Evolutionary conservation across 2,888 invertebrate genomes (phyloP).

Genomic region (Pristionchus mayeri): DNA sequence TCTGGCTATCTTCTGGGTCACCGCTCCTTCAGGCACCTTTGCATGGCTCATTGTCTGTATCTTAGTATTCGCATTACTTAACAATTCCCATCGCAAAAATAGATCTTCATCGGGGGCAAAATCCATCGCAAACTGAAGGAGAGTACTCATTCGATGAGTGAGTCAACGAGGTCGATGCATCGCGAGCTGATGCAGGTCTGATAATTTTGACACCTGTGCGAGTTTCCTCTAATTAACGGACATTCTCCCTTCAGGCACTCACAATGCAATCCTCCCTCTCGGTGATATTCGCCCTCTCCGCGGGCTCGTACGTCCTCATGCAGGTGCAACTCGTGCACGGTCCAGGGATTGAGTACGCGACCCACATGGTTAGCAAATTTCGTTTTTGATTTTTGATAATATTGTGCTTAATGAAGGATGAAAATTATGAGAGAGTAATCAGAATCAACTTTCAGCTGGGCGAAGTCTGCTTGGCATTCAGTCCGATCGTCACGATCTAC

Average conservation of each 20-base stretch:
- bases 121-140: not conserved
- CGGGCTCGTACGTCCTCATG: not conserved
- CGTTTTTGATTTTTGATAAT: not conserved
- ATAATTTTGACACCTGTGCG: too few relatives aligned
- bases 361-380: not conserved
- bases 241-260: not conserved
- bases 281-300: not conserved
- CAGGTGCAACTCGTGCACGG: not conserved
- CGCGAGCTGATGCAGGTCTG: not conserved
- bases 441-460: not conserved
- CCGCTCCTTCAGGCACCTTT: not conserved
- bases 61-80: not conserved
- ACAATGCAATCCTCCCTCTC: not conserved
- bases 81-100: not conserved
- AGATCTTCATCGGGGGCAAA: not conserved
- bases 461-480: not conserved
- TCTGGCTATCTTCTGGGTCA: not conserved
- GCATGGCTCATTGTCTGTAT: not conserved
- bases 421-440: not conserved
- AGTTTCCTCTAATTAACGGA: not conserved
- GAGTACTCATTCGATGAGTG: not conserved
- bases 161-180: not conserved
- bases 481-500: constrained; percentile 13
- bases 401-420: not conserved
- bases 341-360: not conserved